Percentiles rank a stretch among this genome's conserved stretches.
Evolutionary conservation across 1,140 invertebrate genomes (phyloP).

Genomic region (Lepidurus arcticus): DNA sequence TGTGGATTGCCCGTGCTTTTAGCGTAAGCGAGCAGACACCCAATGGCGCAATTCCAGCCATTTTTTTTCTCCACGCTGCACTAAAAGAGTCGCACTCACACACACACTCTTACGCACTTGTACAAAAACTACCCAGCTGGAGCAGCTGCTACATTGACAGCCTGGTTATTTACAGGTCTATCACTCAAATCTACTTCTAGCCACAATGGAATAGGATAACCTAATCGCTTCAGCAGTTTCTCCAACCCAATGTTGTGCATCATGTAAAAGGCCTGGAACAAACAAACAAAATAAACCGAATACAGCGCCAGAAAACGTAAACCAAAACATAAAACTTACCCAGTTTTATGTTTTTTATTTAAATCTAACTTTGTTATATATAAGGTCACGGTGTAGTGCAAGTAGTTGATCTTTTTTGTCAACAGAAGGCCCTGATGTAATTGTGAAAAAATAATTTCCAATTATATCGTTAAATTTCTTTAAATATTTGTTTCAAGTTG

Average conservation of each 20-base stretch:
- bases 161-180: constrained; percentile 38
- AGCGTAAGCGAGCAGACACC: background rate
- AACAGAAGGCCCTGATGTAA: no score
- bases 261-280: constrained; percentile 69
- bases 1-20: background rate
- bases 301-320: background rate
- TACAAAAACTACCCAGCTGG: constrained; percentile 12
- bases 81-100: background rate
- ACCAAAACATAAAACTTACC: background rate
- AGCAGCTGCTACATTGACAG: constrained; percentile 24
- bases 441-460: no score
- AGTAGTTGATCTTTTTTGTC: no score
- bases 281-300: constrained; percentile 30
- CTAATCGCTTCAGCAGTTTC: constrained; percentile 78
- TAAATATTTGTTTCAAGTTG: no score
- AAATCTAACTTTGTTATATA: no score
- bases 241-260: constrained; percentile 88
- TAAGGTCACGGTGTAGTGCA: no score
- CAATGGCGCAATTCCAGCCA: background rate
- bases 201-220: constrained; percentile 81
- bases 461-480: no score
- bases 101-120: background rate
- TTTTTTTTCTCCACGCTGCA: background rate
- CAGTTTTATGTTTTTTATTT: no score
- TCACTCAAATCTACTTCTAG: constrained; percentile 80